A percentile compares a stretch with the other conserved stretches of the same genome.
Evolutionary conservation across 2,888 invertebrate genomes (phyloP).

Genomic region (Calameuta pallipes): DNA sequence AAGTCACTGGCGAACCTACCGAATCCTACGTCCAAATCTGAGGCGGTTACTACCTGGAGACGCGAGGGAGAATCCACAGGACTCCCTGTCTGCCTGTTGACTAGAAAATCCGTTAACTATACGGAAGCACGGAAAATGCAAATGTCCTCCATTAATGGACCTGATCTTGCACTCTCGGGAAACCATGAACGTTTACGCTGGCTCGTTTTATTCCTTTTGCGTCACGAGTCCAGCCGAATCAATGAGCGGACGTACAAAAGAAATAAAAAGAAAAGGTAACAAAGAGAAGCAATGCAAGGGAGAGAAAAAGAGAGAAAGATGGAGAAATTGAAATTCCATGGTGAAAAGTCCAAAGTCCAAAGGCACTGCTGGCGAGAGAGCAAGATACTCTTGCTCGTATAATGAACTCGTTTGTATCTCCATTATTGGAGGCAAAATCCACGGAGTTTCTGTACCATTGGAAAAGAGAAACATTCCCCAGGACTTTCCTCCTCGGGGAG

Average conservation of each 20-base stretch:
- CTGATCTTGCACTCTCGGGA: no score
- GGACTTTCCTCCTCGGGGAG: background rate
- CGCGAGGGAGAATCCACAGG: no score
- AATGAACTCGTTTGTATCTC: constrained; percentile 54
- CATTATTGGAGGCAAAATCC: constrained; percentile 36
- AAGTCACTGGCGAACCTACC: no score
- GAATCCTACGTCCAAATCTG: no score
- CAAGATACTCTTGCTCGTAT: constrained; percentile 27
- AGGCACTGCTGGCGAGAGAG: background rate
- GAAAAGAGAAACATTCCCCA: background rate
- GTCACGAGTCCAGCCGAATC: background rate
- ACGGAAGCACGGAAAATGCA: background rate
- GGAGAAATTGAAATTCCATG: constrained; percentile 4
- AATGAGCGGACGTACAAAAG: background rate
- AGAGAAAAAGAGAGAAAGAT: background rate
- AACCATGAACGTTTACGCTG: background rate
- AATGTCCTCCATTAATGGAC: background rate
- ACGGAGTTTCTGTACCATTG: constrained; percentile 14
- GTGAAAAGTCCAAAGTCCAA: constrained; percentile 8
- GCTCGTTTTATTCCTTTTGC: background rate
- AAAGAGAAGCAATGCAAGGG: background rate
- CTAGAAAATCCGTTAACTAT: no score
- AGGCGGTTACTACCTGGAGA: no score
- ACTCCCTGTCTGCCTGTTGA: no score
- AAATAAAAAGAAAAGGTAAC: no score